Percentiles rank a stretch among this genome's conserved stretches.
Conservation (phyloP, 1,140 invertebrate genomes). For the Meloidogyne floridensis region DNA sequence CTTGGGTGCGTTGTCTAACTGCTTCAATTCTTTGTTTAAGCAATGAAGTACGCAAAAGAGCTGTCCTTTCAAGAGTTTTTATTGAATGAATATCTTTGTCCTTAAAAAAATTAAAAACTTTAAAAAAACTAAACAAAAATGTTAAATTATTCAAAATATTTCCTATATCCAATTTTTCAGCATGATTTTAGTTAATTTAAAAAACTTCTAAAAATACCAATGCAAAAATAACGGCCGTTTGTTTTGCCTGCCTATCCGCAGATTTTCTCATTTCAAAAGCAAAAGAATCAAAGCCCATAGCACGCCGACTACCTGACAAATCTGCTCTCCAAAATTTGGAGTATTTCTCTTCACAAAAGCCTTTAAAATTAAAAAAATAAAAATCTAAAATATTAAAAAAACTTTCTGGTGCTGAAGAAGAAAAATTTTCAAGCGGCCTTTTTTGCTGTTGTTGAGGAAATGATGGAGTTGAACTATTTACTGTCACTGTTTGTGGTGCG, state of each 20-base stretch:
- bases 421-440: background rate
- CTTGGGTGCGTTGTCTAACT: constrained; percentile 18
- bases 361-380: background rate
- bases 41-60: constrained; percentile 33
- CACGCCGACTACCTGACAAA: background rate
- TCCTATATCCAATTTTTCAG: no score
- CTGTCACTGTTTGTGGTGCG: background rate
- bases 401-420: background rate
- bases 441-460: background rate
- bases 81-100: constrained; percentile 39
- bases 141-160: no score
- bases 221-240: constrained; percentile 9
- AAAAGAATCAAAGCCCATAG: constrained; percentile 6
- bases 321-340: constrained; percentile 28
- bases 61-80: constrained; percentile 28
- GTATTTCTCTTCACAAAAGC: constrained; percentile 27
- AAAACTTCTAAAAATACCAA: background rate
- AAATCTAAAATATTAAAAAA: background rate
- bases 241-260: constrained; percentile 18
- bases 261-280: constrained; percentile 12
- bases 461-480: background rate
- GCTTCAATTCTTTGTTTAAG: constrained; percentile 25
- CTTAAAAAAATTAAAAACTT: no score
- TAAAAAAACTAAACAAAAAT: background rate
- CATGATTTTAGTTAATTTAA: background rate